phyloP scores from a whole-genome alignment of 2,888 invertebrate species.

The Rhogogaster chlorosoma region DNA sequence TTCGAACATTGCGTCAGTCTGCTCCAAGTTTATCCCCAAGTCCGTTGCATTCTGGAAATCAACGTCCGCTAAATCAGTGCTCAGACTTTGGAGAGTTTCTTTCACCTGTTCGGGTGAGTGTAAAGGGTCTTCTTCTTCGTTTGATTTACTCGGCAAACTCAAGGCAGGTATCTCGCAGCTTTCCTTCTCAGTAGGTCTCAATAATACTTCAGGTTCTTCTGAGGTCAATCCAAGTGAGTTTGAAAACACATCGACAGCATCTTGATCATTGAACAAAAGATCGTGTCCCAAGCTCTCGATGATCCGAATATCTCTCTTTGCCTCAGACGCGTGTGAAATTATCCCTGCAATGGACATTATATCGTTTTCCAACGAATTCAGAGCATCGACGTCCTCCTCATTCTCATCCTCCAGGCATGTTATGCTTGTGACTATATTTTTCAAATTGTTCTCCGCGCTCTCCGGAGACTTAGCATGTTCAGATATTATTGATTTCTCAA shows the following conservation, averaged over 20 bases:
- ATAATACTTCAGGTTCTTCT: not conserved
- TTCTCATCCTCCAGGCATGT: slow-evolving; percentile 62
- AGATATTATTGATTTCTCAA: slow-evolving; percentile 72
- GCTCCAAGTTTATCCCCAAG: not conserved
- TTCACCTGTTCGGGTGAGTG: not conserved
- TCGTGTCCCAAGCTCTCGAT: slow-evolving; percentile 10
- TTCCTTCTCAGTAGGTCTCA: not conserved
- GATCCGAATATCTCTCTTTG: slow-evolving; percentile 12
- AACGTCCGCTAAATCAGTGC: not conserved
- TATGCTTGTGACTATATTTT: slow-evolving; percentile 62
- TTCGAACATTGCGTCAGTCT: slow-evolving; percentile 37
- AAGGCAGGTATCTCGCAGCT: not conserved
- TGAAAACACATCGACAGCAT: not conserved
- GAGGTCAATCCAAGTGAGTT: not conserved
- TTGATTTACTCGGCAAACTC: not conserved
- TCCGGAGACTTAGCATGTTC: slow-evolving; percentile 64
- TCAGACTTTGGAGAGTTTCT: not conserved
- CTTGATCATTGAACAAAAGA: not conserved
- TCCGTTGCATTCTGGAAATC: not conserved
- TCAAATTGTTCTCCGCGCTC: slow-evolving; percentile 52
- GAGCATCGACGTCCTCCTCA: slow-evolving; percentile 61
- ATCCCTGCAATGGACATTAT: slow-evolving; percentile 40
- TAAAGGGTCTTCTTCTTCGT: not conserved
- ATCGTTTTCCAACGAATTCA: slow-evolving; percentile 62
- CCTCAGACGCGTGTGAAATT: slow-evolving; percentile 36